Conservation (phyloP, 2,888 invertebrate genomes). For the Tanypteryx hageni region DNA sequence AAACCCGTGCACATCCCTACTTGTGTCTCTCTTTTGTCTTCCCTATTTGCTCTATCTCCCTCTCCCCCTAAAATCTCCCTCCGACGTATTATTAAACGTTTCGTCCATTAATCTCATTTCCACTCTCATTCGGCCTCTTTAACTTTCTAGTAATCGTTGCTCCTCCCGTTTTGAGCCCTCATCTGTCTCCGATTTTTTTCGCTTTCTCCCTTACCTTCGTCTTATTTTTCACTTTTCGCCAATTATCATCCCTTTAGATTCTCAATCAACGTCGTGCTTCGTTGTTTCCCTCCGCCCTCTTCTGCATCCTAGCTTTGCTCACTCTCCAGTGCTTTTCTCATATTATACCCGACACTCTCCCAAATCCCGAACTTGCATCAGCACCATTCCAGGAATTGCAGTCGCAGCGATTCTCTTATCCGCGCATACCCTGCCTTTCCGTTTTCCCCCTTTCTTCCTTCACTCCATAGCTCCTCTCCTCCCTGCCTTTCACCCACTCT, state of each 20-base stretch:
- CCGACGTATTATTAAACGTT: background rate
- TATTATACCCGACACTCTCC: background rate
- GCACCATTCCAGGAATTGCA: background rate
- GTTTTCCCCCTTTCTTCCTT: background rate
- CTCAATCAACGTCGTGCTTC: background rate
- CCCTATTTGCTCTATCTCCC: background rate
- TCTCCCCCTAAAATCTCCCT: background rate
- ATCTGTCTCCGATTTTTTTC: background rate
- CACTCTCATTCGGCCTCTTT: background rate
- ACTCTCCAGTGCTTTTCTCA: background rate
- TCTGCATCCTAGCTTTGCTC: background rate
- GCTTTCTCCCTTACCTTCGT: background rate
- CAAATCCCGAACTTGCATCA: background rate
- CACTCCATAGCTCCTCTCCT: background rate
- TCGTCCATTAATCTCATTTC: background rate
- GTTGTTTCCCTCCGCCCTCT: background rate
- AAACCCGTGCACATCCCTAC: no score
- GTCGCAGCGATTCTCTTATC: background rate
- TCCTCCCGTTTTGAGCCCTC: constrained; percentile 15
- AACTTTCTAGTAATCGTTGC: background rate
- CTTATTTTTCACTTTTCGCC: background rate
- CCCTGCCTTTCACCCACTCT: background rate
- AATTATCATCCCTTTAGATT: constrained; percentile 19
- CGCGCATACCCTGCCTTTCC: background rate
- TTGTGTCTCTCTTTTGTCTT: background rate